Evolutionary conservation across 2,797 vertebrate species (phyloP).

Genomic region (Peromyscus aztecus): DNA sequence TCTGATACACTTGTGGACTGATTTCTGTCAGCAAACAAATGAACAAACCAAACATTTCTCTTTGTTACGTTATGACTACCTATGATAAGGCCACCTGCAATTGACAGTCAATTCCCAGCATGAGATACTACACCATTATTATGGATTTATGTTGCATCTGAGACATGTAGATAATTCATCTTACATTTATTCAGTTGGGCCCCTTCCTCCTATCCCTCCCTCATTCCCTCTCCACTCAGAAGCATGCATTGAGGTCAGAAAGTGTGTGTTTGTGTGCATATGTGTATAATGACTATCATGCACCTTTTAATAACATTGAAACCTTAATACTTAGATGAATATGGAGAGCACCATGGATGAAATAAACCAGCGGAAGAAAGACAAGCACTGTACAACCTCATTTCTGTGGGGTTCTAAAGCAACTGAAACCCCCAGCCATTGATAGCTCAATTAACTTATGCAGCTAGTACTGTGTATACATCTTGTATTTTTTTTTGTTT

Average conservation of each 20-base stretch:
- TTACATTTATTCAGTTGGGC: background rate
- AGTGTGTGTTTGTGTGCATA: accelerated
- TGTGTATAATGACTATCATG: no score
- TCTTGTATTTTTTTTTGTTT: background rate
- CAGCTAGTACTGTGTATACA: background rate
- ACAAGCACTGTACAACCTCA: no score
- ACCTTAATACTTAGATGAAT: background rate
- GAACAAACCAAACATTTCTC: background rate
- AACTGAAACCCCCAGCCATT: background rate
- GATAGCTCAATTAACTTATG: background rate
- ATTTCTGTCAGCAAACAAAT: background rate
- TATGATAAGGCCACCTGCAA: background rate
- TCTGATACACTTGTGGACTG: background rate
- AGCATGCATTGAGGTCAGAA: background rate
- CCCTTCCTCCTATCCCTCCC: background rate
- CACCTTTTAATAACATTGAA: background rate
- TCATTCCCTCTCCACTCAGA: background rate
- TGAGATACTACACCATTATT: no score
- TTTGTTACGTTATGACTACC: background rate
- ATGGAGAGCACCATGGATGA: background rate
- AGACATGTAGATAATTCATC: background rate
- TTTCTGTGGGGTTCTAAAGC: background rate
- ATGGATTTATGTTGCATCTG: background rate
- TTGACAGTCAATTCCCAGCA: background rate
- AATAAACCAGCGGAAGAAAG: background rate